Conservation (phyloP, 2,113 vertebrate species). For the Solea senegalensis region DNA sequence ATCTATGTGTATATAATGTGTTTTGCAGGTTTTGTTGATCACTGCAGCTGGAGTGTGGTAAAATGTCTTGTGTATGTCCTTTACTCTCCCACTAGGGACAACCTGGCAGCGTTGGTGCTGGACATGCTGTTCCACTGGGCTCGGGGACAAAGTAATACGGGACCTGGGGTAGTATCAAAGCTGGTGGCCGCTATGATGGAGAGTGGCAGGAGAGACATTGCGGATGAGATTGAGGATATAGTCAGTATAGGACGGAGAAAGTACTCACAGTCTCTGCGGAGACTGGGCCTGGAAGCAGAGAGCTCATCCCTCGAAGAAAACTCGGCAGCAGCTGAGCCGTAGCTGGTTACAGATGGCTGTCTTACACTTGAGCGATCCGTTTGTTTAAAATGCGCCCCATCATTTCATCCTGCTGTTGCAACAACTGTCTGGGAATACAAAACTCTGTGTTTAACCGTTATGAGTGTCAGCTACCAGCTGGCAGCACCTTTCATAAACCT, state of each 20-base stretch:
- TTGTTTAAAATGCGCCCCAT: constrained; percentile 37
- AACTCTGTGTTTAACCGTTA: constrained; percentile 8
- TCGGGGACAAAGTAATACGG: constrained; percentile 79
- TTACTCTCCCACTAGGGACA: constrained; percentile 77
- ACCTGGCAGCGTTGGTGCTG: constrained; percentile 87
- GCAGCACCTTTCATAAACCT: constrained; percentile 6
- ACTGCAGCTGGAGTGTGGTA: neutral
- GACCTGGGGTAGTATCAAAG: constrained; percentile 80
- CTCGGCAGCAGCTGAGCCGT: constrained; percentile 51
- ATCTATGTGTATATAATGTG: neutral
- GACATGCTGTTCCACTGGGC: constrained; percentile 96
- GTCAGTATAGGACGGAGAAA: constrained; percentile 88
- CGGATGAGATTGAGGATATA: constrained; percentile 88
- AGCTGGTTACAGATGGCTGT: constrained; percentile 59
- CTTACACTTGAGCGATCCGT: constrained; percentile 55
- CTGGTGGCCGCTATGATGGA: constrained; percentile 86
- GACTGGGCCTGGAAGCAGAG: constrained; percentile 84
- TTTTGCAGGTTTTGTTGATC: neutral
- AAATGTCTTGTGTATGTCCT: constrained; percentile 2
- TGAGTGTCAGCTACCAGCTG: neutral
- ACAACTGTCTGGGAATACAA: constrained; percentile 33
- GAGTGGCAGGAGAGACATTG: constrained; percentile 88
- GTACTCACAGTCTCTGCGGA: constrained; percentile 86
- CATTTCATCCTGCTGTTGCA: constrained; percentile 43
- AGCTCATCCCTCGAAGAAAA: constrained; percentile 36